Evolutionary conservation across 2,113 vertebrate genomes (phyloP).

Genomic region (Butorides virescens): DNA sequence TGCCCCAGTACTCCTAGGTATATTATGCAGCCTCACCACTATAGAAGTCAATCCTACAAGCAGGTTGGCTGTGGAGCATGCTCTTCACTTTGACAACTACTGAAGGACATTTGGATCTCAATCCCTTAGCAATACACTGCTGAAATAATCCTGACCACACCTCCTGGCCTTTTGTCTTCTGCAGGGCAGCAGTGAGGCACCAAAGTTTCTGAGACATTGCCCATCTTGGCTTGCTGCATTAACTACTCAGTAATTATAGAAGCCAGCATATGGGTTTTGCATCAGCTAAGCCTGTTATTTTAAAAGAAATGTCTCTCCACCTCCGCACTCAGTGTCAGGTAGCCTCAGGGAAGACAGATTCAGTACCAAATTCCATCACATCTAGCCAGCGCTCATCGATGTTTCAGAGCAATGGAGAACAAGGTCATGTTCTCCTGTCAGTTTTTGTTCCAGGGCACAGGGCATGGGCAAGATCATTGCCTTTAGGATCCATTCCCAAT

Average conservation of each 20-base stretch:
- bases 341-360: neutral
- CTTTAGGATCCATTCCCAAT: neutral
- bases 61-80: neutral
- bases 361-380: neutral
- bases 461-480: neutral
- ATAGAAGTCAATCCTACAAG: neutral
- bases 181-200: neutral
- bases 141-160: neutral
- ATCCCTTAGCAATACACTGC: neutral
- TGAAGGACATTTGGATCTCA: neutral
- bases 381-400: neutral
- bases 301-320: neutral
- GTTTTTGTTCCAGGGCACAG: neutral
- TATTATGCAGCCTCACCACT: neutral
- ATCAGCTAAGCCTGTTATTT: neutral
- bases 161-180: neutral
- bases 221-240: neutral
- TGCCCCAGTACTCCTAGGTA: neutral
- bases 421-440: neutral
- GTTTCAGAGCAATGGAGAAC: neutral
- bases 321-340: neutral
- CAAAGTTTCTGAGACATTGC: neutral
- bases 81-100: neutral
- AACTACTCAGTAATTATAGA: neutral
- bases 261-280: neutral